Conservation (phyloP, 2,113 vertebrate species). For the Oreamnos americanus region DNA sequence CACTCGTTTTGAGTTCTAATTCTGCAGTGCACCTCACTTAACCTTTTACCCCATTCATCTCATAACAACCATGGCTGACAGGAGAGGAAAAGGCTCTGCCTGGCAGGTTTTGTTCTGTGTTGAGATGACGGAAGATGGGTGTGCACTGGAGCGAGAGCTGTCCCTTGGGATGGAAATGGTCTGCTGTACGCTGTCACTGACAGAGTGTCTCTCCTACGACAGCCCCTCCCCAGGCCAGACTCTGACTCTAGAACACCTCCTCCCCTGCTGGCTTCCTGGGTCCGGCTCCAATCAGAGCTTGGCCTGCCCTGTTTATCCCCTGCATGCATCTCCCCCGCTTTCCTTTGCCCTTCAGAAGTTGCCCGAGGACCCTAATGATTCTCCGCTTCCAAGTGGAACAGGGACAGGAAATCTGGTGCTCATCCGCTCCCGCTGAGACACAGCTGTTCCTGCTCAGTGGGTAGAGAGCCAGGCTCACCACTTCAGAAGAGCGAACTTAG, state of each 20-base stretch:
- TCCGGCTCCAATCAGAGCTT: background rate
- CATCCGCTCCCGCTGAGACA: slow-evolving; percentile 40
- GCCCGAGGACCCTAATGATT: slow-evolving; percentile 1
- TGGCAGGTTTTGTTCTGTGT: slow-evolving; percentile 24
- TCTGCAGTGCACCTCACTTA: background rate
- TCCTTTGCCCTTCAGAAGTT: slow-evolving; percentile 55
- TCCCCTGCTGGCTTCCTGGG: no score
- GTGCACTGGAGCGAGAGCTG: background rate
- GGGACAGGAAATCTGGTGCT: slow-evolving; percentile 37
- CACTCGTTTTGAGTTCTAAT: background rate
- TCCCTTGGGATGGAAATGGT: background rate
- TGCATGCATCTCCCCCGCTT: background rate
- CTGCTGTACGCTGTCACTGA: background rate
- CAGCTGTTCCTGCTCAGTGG: slow-evolving; percentile 60
- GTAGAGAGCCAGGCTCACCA: slow-evolving; percentile 44
- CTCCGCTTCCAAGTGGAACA: slow-evolving; percentile 47
- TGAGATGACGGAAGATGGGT: background rate
- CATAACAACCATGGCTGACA: background rate
- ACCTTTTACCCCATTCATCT: background rate
- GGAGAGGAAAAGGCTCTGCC: slow-evolving; percentile 12
- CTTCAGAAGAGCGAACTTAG: slow-evolving; percentile 56
- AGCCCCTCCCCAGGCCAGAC: background rate
- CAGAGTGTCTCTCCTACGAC: background rate
- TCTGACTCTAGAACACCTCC: background rate
- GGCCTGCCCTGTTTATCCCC: background rate